These are phyloP conservation scores for Zosterops pallidus DNA, from an alignment of 2,113 vertebrate genomes.

Conservation along the genomic window DNA sequence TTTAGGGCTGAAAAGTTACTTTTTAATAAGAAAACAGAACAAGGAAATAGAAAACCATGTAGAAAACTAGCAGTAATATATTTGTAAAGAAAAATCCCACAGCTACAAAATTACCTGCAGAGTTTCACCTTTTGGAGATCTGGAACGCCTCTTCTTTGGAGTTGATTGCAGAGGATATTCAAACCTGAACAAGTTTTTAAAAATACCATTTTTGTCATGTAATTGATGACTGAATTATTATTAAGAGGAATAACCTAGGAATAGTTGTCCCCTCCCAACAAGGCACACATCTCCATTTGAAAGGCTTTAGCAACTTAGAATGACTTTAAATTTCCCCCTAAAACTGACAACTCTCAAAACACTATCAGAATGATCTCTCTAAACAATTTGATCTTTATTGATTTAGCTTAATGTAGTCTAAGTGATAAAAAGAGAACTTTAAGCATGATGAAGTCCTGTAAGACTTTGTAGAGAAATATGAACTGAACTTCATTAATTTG, in stretches of 20 bases:
- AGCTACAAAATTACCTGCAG: conserved; percentile 72
- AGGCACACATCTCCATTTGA: neutral
- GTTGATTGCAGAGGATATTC: conserved; percentile 78
- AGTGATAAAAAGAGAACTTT: neutral
- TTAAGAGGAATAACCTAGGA: neutral
- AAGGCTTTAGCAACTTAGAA: neutral
- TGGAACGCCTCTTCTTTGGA: conserved; percentile 72
- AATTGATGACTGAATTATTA: neutral
- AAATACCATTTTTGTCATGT: neutral
- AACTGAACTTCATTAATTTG: neutral
- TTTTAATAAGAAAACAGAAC: neutral
- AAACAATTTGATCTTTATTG: neutral
- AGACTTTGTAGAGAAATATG: neutral
- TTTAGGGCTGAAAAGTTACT: neutral
- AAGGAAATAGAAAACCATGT: fast-evolving
- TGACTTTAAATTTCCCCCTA: neutral
- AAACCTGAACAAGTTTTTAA: conserved; percentile 71
- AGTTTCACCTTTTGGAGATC: conserved; percentile 71
- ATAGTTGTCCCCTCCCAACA: neutral
- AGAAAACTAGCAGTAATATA: fast-evolving
- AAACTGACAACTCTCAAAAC: neutral
- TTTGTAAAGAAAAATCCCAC: neutral
- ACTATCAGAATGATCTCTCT: neutral
- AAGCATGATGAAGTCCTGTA: neutral
- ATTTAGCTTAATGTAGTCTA: fast-evolving